Percentiles rank a stretch among this genome's conserved stretches.
These are phyloP conservation scores for Ophiodon elongatus DNA, from an alignment of 2,113 vertebrate genomes.

Conservation along the genomic window DNA sequence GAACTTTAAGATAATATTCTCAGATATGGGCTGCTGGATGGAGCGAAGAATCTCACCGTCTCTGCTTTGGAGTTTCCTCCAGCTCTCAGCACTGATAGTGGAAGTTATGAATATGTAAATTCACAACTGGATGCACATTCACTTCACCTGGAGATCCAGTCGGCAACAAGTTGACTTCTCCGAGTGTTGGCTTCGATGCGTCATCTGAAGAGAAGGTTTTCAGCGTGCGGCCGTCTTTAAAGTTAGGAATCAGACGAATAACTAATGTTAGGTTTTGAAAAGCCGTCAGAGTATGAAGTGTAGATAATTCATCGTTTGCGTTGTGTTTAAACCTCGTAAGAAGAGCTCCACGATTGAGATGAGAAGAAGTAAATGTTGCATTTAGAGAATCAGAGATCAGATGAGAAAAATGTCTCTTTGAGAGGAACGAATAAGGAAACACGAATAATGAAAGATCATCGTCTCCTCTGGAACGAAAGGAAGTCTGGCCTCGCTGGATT, in stretches of 20 bases:
- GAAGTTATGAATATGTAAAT: background rate
- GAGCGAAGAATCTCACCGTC: too few relatives aligned
- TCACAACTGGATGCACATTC: background rate
- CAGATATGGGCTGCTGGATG: too few relatives aligned
- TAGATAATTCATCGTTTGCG: background rate
- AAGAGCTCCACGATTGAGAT: background rate
- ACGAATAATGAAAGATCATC: background rate
- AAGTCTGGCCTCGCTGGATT: conserved; percentile 20
- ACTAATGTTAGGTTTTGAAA: background rate
- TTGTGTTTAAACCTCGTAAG: background rate
- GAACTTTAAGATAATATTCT: too few relatives aligned
- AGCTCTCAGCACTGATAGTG: too few relatives aligned
- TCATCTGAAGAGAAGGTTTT: too few relatives aligned
- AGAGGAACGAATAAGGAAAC: background rate
- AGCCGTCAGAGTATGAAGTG: too few relatives aligned
- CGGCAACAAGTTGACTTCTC: too few relatives aligned
- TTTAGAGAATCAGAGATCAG: background rate
- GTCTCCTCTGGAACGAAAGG: conserved; percentile 12
- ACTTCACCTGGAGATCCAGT: background rate
- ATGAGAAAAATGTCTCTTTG: background rate
- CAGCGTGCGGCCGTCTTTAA: background rate
- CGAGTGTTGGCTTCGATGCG: too few relatives aligned
- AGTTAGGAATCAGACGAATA: background rate
- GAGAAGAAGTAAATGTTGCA: background rate
- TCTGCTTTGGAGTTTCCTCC: too few relatives aligned